These are phyloP conservation scores for Acleris laterana DNA, from an alignment of 2,888 invertebrate genomes.

Conservation along the genomic window DNA sequence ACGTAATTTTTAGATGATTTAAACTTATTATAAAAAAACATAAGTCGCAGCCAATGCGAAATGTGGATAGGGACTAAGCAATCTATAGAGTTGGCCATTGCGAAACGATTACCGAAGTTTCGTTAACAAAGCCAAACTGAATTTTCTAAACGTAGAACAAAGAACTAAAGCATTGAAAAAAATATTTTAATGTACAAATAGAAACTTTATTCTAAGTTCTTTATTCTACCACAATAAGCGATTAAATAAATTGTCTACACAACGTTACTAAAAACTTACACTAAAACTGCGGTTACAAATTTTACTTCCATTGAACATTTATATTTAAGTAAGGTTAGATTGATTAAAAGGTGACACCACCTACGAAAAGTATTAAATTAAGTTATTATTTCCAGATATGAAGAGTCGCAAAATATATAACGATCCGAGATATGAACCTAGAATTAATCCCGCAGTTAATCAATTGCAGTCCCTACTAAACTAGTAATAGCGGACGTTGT, in stretches of 20 bases:
- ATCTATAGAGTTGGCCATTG: too few relatives aligned
- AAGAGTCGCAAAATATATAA: too few relatives aligned
- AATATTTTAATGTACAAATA: background rate
- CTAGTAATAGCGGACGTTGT: background rate
- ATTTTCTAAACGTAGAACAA: slow-evolving; percentile 6
- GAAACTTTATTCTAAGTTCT: background rate
- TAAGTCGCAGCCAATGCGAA: too few relatives aligned
- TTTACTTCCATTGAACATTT: background rate
- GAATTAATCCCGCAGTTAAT: background rate
- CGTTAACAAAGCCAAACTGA: background rate
- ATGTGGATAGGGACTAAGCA: too few relatives aligned
- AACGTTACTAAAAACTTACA: background rate
- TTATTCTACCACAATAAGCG: background rate
- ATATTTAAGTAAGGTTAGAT: background rate
- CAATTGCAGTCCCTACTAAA: background rate
- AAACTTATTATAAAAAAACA: too few relatives aligned
- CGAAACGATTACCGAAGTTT: too few relatives aligned
- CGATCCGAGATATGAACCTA: too few relatives aligned
- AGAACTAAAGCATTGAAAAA: background rate
- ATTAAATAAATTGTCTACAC: background rate
- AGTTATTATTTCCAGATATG: too few relatives aligned
- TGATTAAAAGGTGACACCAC: too few relatives aligned
- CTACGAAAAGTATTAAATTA: too few relatives aligned
- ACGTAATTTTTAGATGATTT: too few relatives aligned
- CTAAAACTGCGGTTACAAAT: background rate